Evolutionary conservation across 1,140 invertebrate species (phyloP), one percentile per base, ranked within the genome.

Genomic region (Drosophila mayri): DNA sequence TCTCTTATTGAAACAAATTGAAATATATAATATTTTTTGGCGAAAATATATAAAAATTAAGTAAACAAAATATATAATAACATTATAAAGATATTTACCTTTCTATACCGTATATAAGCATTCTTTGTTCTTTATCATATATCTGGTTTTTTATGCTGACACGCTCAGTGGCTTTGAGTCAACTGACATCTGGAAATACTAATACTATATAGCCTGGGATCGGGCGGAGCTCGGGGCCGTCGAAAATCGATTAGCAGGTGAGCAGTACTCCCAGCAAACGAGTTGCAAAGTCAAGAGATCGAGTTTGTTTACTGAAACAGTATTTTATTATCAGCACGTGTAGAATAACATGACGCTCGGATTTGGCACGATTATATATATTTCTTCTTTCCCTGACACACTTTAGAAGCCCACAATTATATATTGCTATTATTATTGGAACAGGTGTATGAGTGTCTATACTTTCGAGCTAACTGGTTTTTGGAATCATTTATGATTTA

Each of bases 221-320:
- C 44, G 44, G 44, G 20, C n/a, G 59, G 37, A 22, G 44, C 37
- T n/a, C n/a, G 35, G 28, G 28, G 28, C 37, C 5, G 20, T 20
- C 18, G 16, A 46, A 65, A 65, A 65, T 40, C 43, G 54, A 72
- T 72, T 72, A 72, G 66, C 68, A 41, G 57, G 50, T 37, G 32
- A 18, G 4, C 35, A 20, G 16, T 38, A 16, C 35, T 43, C 58
- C n/a, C 41, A 32, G 20, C 20, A 64, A 68, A 68, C 65, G 28
- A 38, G 65, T 68, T 67, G 65, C 44, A 63, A 30, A 22, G 22
- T 54, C 30, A 38, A 54, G 30, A 30, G 30, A 49, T 35, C 35
- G 65, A 22, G 28, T 22, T 58, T 72, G 44, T 71, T 72, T 58
- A 59, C 40, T 22, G 22, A 66, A 66, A 44, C 16, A n/a, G 40